Base-by-base conservation (phyloP, 2,888 invertebrate genomes). In the Smittia aterrima region DNA sequence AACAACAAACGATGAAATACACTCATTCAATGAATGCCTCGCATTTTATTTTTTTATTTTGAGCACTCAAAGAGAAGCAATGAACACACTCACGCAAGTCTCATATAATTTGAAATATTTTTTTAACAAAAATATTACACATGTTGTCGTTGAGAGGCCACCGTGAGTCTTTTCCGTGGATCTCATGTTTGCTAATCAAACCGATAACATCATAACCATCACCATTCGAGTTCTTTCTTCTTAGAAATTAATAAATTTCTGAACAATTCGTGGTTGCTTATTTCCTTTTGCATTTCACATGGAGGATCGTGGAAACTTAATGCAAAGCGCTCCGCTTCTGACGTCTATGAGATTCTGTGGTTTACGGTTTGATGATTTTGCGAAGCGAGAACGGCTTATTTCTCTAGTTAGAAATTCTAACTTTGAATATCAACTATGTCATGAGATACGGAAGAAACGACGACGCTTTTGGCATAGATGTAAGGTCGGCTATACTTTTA, bases 101-200 rank as follows among this genome's bases (percentile, higher is more conserved):
- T n/a, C 47, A 47, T 47, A 47, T 47, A 2, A 47, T 6, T 11
- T n/a, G n/a, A 11, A 47, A 3, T 6, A n/a, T 47, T n/a, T 47
- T 47, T 47, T 47, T 47, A 2, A 16, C n/a, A 6, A 11, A n/a
- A 11, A 3, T 2, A 47, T 2, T 11, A 47, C 16, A 47, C 47
- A 47, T 47, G 47, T n/a, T 32, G 47, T 2, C n/a, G 47, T 47
- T 47, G 47, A 66, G 27, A 66, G 66, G 66, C 66, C 66, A 66
- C 66, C 66, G 66, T 11, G 25, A 27, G 64, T 32, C 9, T 32
- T 9, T 9, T 32, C 32, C 18, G 58, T 4, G 22, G 3, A 18
- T 20, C 22, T 20, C 58, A 7, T 18, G 6, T 58, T 22, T 20
- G 20, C 18, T 58, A 58, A 58, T 58, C 18, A 58, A 58, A 58